Conservation (phyloP, 2,888 invertebrate genomes). For the Nephrocerus scutellatus region DNA sequence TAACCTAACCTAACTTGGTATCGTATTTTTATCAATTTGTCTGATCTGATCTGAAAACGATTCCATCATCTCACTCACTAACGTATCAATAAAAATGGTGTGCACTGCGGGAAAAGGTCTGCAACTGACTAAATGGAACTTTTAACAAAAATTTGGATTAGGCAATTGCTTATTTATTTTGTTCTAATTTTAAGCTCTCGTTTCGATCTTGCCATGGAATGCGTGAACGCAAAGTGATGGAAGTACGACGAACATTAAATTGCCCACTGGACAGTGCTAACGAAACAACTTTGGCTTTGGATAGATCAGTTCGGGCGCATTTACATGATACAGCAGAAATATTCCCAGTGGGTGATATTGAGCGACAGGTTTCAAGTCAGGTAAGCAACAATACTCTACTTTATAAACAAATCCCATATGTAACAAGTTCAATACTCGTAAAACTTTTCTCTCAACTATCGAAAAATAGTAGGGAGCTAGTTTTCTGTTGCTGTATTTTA, state of each 20-base stretch:
- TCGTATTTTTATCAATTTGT: no score
- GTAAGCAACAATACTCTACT: slow-evolving; percentile 41
- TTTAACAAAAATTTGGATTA: no score
- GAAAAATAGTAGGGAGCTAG: no score
- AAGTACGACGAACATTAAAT: slow-evolving; percentile 59
- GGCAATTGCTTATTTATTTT: slow-evolving; percentile 5
- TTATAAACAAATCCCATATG: not conserved
- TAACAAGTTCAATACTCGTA: not conserved
- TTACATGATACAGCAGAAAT: slow-evolving; percentile 63
- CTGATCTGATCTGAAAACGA: no score
- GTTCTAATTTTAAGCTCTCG: slow-evolving; percentile 53
- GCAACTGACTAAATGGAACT: no score
- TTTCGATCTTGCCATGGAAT: slow-evolving; percentile 66
- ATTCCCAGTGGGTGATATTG: slow-evolving; percentile 63
- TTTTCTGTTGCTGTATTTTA: no score
- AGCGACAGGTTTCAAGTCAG: slow-evolving; percentile 60
- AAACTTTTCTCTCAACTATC: not conserved
- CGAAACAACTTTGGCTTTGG: slow-evolving; percentile 49
- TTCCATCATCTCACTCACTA: no score
- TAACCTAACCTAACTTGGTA: no score
- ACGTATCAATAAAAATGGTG: no score
- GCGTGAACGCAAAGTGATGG: slow-evolving; percentile 65
- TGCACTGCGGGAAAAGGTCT: no score
- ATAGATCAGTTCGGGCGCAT: slow-evolving; percentile 57
- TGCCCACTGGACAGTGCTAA: slow-evolving; percentile 47